These are phyloP conservation scores for Yoshiicerus persimilis DNA, from an alignment of 1,140 invertebrate genomes.

Conservation along the genomic window DNA sequence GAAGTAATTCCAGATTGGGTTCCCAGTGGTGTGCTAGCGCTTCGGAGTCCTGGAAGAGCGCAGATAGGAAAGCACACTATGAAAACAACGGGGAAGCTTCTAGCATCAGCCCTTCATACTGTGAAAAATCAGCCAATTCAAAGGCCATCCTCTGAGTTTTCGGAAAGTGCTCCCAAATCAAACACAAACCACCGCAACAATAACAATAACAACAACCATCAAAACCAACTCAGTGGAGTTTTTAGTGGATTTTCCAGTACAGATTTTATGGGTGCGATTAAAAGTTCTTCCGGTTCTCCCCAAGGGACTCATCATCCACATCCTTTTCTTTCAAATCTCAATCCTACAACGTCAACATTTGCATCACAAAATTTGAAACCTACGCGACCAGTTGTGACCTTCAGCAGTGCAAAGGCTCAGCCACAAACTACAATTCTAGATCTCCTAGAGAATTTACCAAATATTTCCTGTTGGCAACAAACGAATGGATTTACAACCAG, in stretches of 20 bases:
- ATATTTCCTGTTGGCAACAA: conserved; percentile 45
- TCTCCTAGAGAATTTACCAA: conserved; percentile 26
- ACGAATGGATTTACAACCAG: neutral
- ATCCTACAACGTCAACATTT: neutral
- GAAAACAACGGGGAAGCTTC: conserved; percentile 44
- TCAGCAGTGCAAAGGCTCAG: neutral
- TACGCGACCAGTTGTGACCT: neutral
- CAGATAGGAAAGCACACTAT: conserved; percentile 39
- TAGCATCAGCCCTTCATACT: conserved; percentile 38
- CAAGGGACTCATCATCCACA: neutral
- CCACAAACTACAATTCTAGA: neutral
- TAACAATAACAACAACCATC: conserved; percentile 1
- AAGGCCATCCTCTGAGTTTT: neutral
- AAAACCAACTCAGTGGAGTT: conserved; percentile 23
- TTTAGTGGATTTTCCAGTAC: conserved; percentile 38
- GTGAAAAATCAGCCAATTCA: conserved; percentile 26
- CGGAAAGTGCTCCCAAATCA: neutral
- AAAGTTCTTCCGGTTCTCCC: conserved; percentile 9
- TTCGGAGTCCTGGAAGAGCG: conserved; percentile 35
- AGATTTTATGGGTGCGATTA: neutral
- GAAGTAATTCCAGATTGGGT: conserved; percentile 47
- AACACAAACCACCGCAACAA: neutral
- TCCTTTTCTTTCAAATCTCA: conserved; percentile 4
- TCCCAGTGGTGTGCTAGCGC: conserved; percentile 46
- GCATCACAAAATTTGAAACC: neutral